Evolutionary conservation across 2,113 vertebrate genomes (phyloP).

Genomic region (Dasypus novemcinctus): DNA sequence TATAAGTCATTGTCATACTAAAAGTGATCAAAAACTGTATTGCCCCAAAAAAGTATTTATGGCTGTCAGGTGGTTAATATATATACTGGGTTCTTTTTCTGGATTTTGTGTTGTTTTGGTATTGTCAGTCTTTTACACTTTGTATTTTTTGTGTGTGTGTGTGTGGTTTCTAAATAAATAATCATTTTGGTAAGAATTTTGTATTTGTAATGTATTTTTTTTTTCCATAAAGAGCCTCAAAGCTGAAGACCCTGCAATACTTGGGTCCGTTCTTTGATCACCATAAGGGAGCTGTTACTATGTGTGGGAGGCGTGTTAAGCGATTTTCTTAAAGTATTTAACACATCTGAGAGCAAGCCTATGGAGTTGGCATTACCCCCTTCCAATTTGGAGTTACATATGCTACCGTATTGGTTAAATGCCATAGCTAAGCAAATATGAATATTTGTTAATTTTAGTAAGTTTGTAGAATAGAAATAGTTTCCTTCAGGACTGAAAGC

Average conservation of each 20-base stretch:
- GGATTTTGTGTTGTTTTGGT: constrained; percentile 32
- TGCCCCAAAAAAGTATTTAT: background rate
- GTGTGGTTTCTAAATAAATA: constrained; percentile 19
- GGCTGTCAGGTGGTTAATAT: background rate
- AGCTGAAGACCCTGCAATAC: background rate
- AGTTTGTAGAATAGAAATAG: background rate
- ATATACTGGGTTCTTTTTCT: background rate
- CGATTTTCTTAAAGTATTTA: background rate
- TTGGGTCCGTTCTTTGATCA: background rate
- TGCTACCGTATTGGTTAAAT: background rate
- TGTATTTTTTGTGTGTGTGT: constrained; percentile 16
- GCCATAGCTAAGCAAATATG: background rate
- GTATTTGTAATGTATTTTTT: background rate
- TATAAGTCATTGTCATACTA: constrained; percentile 19
- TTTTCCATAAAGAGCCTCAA: background rate
- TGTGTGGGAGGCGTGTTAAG: background rate
- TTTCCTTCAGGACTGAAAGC: background rate
- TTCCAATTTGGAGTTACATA: background rate
- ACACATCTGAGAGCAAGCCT: background rate
- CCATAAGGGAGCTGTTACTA: background rate
- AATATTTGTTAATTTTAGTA: background rate
- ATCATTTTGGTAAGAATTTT: constrained; percentile 18
- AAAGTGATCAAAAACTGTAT: background rate
- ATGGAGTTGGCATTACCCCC: background rate
- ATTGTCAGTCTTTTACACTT: constrained; percentile 20